phyloP scores from a whole-genome alignment of 1,140 invertebrate species.

The Trichonephila inaurata region DNA sequence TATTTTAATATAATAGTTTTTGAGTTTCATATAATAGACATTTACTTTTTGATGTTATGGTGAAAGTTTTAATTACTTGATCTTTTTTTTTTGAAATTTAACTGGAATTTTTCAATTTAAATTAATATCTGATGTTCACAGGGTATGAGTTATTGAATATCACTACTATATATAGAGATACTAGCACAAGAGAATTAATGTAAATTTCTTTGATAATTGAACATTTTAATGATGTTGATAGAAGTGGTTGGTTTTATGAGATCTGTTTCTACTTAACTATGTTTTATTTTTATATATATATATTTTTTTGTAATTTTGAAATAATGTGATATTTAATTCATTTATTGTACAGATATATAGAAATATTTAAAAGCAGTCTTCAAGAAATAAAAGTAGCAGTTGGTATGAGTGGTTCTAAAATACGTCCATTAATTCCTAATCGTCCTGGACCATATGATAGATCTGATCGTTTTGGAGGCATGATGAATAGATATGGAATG shows the following conservation, averaged over 20 bases:
- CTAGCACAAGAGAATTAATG: no score
- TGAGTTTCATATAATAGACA: no score
- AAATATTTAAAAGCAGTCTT: slow-evolving; percentile 94
- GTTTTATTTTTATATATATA: not conserved
- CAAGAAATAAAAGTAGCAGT: slow-evolving; percentile 88
- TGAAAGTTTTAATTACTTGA: no score
- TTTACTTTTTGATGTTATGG: no score
- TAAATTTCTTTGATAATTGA: no score
- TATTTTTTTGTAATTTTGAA: not conserved
- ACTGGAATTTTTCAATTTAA: no score
- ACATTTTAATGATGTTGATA: not conserved
- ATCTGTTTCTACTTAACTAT: not conserved
- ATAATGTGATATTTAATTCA: not conserved
- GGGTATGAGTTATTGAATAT: no score
- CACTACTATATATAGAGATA: no score
- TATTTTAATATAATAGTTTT: no score
- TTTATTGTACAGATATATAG: slow-evolving; percentile 89
- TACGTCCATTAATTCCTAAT: slow-evolving; percentile 81
- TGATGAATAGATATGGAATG: slow-evolving; percentile 81
- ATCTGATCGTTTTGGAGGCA: slow-evolving; percentile 81
- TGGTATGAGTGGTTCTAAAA: slow-evolving; percentile 82
- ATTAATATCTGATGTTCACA: no score
- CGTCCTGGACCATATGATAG: slow-evolving; percentile 92
- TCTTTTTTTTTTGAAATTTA: no score
- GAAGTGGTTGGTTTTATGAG: not conserved